Conservation (phyloP, 2,888 invertebrate species). For the Resseliella maxima region DNA sequence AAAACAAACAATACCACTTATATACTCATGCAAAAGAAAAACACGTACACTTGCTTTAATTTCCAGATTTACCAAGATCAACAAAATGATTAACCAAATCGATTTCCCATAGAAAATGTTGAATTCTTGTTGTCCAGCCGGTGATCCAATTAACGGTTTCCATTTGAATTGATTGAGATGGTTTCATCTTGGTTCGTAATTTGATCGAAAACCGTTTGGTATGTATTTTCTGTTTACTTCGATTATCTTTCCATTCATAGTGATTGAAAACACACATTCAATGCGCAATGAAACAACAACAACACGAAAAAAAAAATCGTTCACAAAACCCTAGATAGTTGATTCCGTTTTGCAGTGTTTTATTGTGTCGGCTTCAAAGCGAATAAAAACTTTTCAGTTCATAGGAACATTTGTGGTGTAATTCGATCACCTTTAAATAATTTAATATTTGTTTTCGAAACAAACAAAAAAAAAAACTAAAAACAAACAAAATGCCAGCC, state of each 20-base stretch:
- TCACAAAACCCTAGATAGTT: not conserved
- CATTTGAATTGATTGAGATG: conserved; percentile 7
- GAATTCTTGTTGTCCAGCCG: not conserved
- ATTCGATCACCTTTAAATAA: conserved; percentile 49
- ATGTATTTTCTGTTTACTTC: not conserved
- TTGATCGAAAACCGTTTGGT: conserved; percentile 9
- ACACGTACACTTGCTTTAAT: not conserved
- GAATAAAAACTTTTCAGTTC: not conserved
- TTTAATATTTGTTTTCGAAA: not conserved
- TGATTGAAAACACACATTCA: conserved; percentile 4
- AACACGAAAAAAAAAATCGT: not conserved
- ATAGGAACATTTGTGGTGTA: conserved; percentile 5
- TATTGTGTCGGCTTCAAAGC: not conserved
- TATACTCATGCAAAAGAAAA: no score
- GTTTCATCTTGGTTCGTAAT: not conserved
- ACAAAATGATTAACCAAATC: not conserved
- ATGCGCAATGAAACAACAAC: no score
- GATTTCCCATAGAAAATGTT: not conserved
- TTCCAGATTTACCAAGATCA: conserved; percentile 6
- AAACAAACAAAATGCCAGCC: conserved; percentile 23
- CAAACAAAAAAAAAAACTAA: no score
- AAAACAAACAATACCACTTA: conserved; percentile 23
- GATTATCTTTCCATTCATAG: not conserved
- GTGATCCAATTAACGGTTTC: conserved; percentile 28
- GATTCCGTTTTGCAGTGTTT: not conserved